Conservation (phyloP, 1,140 invertebrate genomes). For the Neotoxoptera formosana region DNA sequence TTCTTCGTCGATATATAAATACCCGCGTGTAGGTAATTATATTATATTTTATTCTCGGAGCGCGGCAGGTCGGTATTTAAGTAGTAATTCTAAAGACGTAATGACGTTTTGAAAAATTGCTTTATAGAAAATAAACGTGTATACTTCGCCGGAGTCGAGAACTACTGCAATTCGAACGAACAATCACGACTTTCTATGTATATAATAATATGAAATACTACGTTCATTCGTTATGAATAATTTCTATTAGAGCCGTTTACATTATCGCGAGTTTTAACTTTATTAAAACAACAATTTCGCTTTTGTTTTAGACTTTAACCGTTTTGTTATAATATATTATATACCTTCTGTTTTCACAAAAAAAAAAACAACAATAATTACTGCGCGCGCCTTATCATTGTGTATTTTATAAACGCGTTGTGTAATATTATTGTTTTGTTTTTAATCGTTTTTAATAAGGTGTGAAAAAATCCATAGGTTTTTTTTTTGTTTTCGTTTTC, state of each 20-base stretch:
- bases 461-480: not conserved
- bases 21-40: not conserved
- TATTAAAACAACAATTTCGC: constrained; percentile 11
- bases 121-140: constrained; percentile 3
- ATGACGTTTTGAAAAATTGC: not conserved
- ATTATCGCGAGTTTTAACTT: not conserved
- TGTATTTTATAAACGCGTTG: not conserved
- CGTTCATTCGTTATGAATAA: not conserved
- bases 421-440: constrained; percentile 13
- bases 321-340: too few species aligned
- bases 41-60: not conserved
- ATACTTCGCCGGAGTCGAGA: not conserved
- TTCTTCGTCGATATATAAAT: not conserved
- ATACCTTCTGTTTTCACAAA: not conserved
- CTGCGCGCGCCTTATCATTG: not conserved
- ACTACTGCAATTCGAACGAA: not conserved
- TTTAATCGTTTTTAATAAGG: constrained; percentile 17
- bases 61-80: not conserved
- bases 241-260: constrained; percentile 1
- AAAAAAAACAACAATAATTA: too few species aligned
- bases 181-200: not conserved
- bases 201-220: too few species aligned
- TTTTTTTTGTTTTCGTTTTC: not conserved
- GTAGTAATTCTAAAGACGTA: not conserved
- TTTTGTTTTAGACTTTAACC: not conserved